Evolutionary conservation across 2,888 invertebrate genomes (phyloP), one percentile per base, ranked within the genome.

Genomic region (Heliconius sara): DNA sequence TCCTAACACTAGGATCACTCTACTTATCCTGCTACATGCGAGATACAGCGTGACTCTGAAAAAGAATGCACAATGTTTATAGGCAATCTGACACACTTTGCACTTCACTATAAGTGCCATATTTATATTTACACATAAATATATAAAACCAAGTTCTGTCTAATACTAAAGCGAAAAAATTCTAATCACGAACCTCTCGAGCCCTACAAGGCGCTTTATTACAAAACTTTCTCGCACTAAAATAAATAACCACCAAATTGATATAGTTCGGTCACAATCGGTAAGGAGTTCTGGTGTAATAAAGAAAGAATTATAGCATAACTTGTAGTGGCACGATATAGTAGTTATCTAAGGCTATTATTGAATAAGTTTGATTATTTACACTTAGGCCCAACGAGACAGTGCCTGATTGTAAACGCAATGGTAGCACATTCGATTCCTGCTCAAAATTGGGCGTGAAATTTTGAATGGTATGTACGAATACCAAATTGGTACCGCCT

Each of bases 221-320:
- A 76, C 39, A 57, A 73, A 78, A 81, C 71, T 77, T 77, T 80
- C n/a, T 67, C 27, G 25, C 65, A 79, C 39, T 63, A 68, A 79
- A 75, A 79, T 79, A 79, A 79, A 75, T 79, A 79, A 79, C 78
- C 74, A 75, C 67, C 63, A 73, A 73, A 79, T 75, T 79, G 75
- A 75, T 79, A 75, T 79, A 79, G 78, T 68, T 73, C 73, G 73
- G 27, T 79, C 60, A 68, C 74, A 70, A 79, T 79, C 65, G 79
- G 67, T 73, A 43, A 43, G 70, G 57, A 77, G 71, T 81, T 73
- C 71, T 30, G 19, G 27, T 34, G 68, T 73, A 74, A 77, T 81
- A 78, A 80, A 79, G 65, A 47, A 76, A 76, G 77, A 80, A 78
- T 79, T 74, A 79, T 63, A 63, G 70, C 52, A 52, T 63, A 71